phyloP scores from a whole-genome alignment of 2,113 vertebrate species.

The Rhinolophus ferrumequinum region DNA sequence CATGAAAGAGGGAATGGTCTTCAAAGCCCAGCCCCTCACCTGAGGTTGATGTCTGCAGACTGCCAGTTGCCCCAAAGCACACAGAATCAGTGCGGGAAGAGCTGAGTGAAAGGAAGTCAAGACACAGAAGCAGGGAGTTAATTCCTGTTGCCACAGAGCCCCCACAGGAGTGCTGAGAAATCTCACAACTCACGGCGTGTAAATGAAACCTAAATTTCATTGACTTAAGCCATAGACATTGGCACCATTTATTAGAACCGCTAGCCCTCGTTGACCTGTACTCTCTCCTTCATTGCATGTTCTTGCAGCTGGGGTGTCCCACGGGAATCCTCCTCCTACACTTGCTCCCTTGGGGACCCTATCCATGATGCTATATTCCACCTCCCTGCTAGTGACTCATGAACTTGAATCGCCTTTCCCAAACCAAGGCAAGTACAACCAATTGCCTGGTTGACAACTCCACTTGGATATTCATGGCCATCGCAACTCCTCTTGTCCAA shows the following conservation, averaged over 20 bases:
- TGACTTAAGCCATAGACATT: too few relatives aligned
- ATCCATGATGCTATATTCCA: too few relatives aligned
- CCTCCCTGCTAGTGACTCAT: background rate
- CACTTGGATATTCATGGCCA: background rate
- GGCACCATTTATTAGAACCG: background rate
- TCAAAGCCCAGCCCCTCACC: background rate
- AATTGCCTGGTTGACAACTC: background rate
- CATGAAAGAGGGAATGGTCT: background rate
- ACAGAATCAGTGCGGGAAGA: background rate
- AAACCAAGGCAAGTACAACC: background rate
- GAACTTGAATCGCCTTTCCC: background rate
- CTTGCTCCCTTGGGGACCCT: background rate
- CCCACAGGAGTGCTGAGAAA: background rate
- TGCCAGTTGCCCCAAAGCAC: background rate
- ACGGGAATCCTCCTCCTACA: background rate
- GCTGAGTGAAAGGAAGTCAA: background rate
- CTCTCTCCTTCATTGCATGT: background rate
- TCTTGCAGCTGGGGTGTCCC: background rate
- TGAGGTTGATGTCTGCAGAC: background rate
- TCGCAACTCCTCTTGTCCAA: background rate
- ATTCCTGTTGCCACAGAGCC: background rate
- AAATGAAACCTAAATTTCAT: too few relatives aligned
- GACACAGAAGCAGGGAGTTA: background rate
- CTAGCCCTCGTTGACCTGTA: too few relatives aligned
- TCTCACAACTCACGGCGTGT: fast-evolving